phyloP scores from a whole-genome alignment of 2,888 invertebrate genomes.

The Drosophila setosimentum region DNA sequence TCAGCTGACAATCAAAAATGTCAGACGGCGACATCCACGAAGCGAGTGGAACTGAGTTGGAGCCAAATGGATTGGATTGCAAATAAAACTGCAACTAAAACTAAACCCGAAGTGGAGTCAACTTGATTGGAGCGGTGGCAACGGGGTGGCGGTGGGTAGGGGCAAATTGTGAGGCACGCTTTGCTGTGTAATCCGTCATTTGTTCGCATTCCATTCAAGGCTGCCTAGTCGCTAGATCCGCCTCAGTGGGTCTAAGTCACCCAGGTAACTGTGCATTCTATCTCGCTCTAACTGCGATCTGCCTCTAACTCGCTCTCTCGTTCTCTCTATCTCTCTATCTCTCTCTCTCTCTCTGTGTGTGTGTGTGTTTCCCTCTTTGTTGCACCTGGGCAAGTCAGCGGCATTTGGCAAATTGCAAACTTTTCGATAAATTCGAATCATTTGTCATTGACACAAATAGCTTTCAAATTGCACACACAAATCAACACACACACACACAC shows the following conservation, averaged over 20 bases:
- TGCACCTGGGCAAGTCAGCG: conserved; percentile 54
- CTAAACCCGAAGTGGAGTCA: conserved; percentile 12
- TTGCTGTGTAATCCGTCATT: conserved; percentile 64
- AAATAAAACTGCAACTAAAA: conserved; percentile 27
- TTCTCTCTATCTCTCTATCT: not conserved
- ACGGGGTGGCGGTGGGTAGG: not conserved
- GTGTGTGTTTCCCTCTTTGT: conserved; percentile 16
- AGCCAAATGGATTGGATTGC: conserved; percentile 36
- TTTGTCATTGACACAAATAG: conserved; percentile 81
- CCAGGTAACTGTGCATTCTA: conserved; percentile 1
- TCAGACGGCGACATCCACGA: conserved; percentile 59
- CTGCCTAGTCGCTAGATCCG: conserved; percentile 69
- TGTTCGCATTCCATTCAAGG: conserved; percentile 80
- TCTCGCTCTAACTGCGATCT: conserved; percentile 21
- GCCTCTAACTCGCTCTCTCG: conserved; percentile 2
- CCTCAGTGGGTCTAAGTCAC: conserved; percentile 57
- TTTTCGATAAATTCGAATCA: conserved; percentile 81
- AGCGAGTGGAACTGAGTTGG: conserved; percentile 18
- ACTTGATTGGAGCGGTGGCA: not conserved
- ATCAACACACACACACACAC: conserved; percentile 35
- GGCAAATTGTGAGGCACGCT: conserved; percentile 18
- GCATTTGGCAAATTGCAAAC: conserved; percentile 75
- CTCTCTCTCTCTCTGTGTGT: not conserved
- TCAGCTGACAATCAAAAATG: conserved; percentile 77
- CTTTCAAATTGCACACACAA: conserved; percentile 78